Conservation (phyloP, 2,113 vertebrate species). For the Rhinoptilus africanus region DNA sequence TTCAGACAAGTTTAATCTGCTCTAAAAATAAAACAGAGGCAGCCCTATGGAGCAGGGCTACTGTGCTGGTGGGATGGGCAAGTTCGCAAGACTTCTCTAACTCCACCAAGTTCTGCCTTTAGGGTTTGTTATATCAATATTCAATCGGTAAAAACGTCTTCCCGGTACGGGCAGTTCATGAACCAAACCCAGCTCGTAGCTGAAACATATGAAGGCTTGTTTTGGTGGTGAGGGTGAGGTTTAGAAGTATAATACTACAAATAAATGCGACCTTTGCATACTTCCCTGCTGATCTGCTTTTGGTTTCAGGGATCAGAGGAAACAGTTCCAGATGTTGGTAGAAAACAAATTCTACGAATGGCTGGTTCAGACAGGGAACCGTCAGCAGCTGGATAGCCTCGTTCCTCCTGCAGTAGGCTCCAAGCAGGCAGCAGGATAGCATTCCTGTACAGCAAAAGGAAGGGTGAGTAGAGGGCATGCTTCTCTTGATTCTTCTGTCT, state of each 20-base stretch:
- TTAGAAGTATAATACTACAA: background rate
- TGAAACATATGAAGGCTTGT: background rate
- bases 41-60: background rate
- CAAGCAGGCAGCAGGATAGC: conserved; percentile 69
- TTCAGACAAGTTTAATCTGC: background rate
- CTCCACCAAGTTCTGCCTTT: background rate
- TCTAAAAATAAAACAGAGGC: background rate
- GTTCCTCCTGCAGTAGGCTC: conserved; percentile 70
- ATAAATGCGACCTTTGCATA: background rate
- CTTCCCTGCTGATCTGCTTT: background rate
- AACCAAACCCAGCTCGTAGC: background rate
- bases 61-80: background rate
- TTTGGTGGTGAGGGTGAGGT: background rate
- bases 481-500: background rate
- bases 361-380: conserved; percentile 85
- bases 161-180: background rate
- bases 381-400: conserved; percentile 90
- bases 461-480: background rate
- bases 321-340: conserved; percentile 85
- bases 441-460: background rate
- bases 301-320: conserved; percentile 84
- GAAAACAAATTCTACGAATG: conserved; percentile 91
- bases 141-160: background rate
- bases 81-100: background rate
- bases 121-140: background rate